These are phyloP conservation scores for Parambassis ranga DNA, from an alignment of 2,797 vertebrate genomes.

Conservation along the genomic window DNA sequence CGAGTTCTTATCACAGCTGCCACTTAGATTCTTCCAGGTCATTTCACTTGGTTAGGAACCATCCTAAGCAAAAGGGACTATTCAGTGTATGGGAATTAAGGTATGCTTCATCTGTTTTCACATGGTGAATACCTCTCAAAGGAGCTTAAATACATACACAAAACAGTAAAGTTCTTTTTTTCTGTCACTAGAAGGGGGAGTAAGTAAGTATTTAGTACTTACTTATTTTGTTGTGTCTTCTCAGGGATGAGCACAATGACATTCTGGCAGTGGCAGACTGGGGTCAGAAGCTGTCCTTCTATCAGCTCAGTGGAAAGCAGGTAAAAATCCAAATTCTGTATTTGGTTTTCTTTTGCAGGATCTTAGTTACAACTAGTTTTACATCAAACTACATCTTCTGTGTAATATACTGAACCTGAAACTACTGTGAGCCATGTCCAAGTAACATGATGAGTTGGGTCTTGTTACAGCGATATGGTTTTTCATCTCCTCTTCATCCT, in stretches of 20 bases:
- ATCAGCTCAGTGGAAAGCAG: slow-evolving; percentile 98
- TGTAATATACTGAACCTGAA: neutral
- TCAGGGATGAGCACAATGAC: slow-evolving; percentile 95
- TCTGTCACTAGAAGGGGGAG: neutral
- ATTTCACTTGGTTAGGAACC: too few relatives aligned
- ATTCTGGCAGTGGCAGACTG: slow-evolving; percentile 96
- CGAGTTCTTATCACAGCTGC: too few relatives aligned
- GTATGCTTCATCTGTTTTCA: neutral
- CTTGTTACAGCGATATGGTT: neutral
- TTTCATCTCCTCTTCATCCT: neutral
- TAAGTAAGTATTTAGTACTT: slow-evolving; percentile 17
- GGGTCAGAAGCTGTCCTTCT: slow-evolving; percentile 97
- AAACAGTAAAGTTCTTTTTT: too few relatives aligned
- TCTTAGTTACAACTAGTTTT: too few relatives aligned
- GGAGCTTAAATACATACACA: neutral
- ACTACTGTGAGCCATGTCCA: neutral
- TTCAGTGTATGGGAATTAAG: neutral
- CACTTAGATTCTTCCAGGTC: too few relatives aligned
- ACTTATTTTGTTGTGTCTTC: slow-evolving; percentile 35
- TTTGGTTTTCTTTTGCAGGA: too few relatives aligned
- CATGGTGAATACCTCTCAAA: neutral
- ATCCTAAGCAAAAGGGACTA: too few relatives aligned
- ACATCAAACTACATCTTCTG: too few relatives aligned
- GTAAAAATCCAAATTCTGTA: slow-evolving; percentile 76
- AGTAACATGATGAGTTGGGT: too few relatives aligned